Evolutionary conservation across 2,888 invertebrate species (phyloP), one percentile per base, ranked within the genome.

Genomic region (Sylvicola cinctus): DNA sequence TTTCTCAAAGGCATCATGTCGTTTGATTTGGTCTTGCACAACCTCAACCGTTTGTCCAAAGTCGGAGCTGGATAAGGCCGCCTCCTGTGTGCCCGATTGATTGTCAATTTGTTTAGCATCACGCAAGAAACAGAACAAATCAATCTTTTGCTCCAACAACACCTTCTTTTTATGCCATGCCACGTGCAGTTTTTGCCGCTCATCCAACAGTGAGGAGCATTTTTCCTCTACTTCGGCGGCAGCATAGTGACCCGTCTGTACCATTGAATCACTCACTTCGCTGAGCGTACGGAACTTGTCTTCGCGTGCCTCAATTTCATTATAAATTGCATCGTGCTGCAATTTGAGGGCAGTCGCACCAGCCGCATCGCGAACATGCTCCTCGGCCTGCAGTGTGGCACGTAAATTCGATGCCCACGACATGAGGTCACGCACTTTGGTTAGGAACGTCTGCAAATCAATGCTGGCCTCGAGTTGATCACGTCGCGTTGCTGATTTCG

Each of bases 1-100:
- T 47, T 88, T 88, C 52, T 90, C 90, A 52, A 96, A 93, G 3
- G 85, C 90, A 45, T 90, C 91, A 45, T 95, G 91, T 49, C 88
- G 88, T 60, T 87, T 88, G 16, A 85, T 69, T 49, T 83, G 75
- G 29, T 76, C 77, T 45, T 84, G 80, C 0, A 95, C 90, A 50
- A 87, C 85, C 48, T 93, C 90, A 0, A 83, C 81, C 0, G 75
- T 76, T 28, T 78, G 70, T 0, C 79, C 74, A 38, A 75, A 74
- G 44, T 80, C 77, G 1, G 70, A 68, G 36, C 70, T 73, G 54
- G 54, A 65, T 1, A 83, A 51, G 0, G 78, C 70, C 0, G 77
- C 79, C 50, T 93, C 90, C 58, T 95, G 93, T 0, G 83, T 71
- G 11, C 76, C 74, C 40, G 88, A 84, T 11, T 84, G 67, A 41